These are phyloP conservation scores for Apodemus speciosus DNA, from an alignment of 2,113 vertebrate genomes.

Conservation along the genomic window DNA sequence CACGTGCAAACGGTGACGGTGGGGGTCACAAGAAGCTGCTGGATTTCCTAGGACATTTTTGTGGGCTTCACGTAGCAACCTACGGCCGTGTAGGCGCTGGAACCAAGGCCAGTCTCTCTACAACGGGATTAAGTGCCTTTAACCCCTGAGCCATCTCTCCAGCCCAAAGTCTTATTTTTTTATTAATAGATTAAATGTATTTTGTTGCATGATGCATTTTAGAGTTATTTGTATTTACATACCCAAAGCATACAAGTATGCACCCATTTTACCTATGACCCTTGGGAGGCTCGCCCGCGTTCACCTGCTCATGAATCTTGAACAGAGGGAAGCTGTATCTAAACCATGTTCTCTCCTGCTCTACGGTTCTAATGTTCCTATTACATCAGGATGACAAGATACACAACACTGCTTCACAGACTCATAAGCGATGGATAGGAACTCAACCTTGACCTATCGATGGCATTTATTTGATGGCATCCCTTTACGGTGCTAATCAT, in stretches of 20 bases:
- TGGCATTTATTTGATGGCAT: neutral
- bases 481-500: neutral
- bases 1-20: too few relatives aligned
- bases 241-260: neutral
- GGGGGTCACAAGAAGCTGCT: neutral
- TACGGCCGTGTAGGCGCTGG: neutral
- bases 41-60: neutral
- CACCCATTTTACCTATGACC: slow-evolving; percentile 6
- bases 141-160: neutral
- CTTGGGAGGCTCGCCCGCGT: neutral
- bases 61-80: neutral
- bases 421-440: neutral
- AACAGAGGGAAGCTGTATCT: neutral
- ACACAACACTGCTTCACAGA: neutral
- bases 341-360: neutral
- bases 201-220: neutral
- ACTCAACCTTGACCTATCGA: neutral
- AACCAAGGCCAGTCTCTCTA: neutral
- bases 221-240: neutral
- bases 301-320: neutral
- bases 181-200: neutral
- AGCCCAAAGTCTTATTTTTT: neutral
- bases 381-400: neutral
- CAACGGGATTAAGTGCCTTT: neutral
- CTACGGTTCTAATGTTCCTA: neutral